Base-by-base conservation (phyloP, 2,888 invertebrate genomes). In the Netelia fuscicornis region DNA sequence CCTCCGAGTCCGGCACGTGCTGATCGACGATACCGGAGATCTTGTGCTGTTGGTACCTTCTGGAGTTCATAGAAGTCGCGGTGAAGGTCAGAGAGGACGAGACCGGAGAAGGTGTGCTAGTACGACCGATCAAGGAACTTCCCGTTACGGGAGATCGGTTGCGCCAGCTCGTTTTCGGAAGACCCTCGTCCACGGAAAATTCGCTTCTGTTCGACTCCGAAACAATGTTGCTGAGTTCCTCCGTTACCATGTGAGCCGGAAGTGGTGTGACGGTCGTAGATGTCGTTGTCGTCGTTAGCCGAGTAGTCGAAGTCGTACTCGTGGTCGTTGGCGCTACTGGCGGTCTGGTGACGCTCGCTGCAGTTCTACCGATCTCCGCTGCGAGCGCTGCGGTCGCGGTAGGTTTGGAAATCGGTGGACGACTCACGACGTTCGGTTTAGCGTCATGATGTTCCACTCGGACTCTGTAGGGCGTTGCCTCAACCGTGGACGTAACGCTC, bases 401-500 rank as follows among this genome's bases (percentile, higher is more conserved):
- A 0, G 86, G 85, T 20, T 84, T 83, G 8, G 84, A 56, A 6
- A 77, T 62, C 30, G 88, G 87, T 11, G 90, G 87, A 25, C 90
- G 85, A 2, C 89, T 90, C n/a, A 89, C 88, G 20, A 88, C 83
- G 5, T 86, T 87, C 0, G 89, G 77, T n/a, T 88, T 88, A 11
- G 86, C 86, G 67, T 92, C 92, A 83, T 93, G 90, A 67, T 93
- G 93, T 78, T 93, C 93, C 8, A 93, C 92, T 44, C 93, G 89
- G 62, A 93, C 92, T 82, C 91, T 93, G 79, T 95, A 94, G 77
- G 95, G 94, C 2, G 95, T 95, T 5, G 96, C 94, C 75, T 95
- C 95, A 17, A 96, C 95, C 8, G 95, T 95, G 9, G 96, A 96
- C 6, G 95, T 95, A 79, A 96, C 95, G 90, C 96, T 94, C 62